A percentile compares a stretch with the other conserved stretches of the same genome.
Evolutionary conservation across 2,888 invertebrate species (phyloP).

Genomic region (Mythimna loreyi): DNA sequence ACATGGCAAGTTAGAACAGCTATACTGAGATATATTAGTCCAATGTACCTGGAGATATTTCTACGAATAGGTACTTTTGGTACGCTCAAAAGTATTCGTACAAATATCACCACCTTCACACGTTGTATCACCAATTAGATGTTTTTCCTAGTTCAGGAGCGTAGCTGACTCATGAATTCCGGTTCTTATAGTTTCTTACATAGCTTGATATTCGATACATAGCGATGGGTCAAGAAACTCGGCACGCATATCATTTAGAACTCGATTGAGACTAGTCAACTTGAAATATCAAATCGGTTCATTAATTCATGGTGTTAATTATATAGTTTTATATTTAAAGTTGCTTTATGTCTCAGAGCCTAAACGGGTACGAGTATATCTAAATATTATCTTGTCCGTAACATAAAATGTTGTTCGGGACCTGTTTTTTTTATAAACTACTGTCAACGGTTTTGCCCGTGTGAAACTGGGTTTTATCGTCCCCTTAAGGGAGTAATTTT

Average conservation of each 20-base stretch:
- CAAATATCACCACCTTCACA: constrained; percentile 27
- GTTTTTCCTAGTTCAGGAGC: constrained; percentile 39
- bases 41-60: no score
- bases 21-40: no score
- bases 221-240: constrained; percentile 77
- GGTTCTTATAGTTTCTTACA: constrained; percentile 55
- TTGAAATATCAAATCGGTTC: constrained; percentile 55
- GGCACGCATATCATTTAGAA: constrained; percentile 77
- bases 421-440: not conserved
- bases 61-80: no score
- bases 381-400: constrained; percentile 12
- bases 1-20: no score
- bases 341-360: constrained; percentile 9
- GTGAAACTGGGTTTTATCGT: no score
- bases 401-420: not conserved
- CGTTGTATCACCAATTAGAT: constrained; percentile 36
- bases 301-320: constrained; percentile 60
- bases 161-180: constrained; percentile 59
- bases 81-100: not conserved
- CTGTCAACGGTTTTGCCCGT: no score
- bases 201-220: constrained; percentile 61
- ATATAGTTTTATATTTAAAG: constrained; percentile 39
- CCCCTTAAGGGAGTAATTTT: no score
- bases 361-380: not conserved
- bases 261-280: constrained; percentile 70